Evolutionary conservation across 2,888 invertebrate genomes (phyloP).

Genomic region (Cryptus viduatorius): DNA sequence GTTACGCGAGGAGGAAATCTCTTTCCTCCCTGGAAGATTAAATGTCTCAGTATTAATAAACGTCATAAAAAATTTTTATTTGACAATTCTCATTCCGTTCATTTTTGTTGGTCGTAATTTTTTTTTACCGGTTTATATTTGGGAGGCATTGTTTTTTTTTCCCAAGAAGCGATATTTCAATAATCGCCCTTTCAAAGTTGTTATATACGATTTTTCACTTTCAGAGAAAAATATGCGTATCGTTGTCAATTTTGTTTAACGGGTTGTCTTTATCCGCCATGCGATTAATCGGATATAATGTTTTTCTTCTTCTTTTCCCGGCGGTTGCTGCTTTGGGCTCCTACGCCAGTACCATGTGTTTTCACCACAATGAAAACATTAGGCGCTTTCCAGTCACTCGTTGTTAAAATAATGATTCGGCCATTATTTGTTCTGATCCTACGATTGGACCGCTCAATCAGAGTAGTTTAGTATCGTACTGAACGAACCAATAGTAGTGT

Average conservation of each 20-base stretch:
- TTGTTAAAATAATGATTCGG: too few relatives aligned
- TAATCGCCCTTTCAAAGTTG: background rate
- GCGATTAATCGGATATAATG: too few relatives aligned
- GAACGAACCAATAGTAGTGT: too few relatives aligned
- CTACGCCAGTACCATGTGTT: too few relatives aligned
- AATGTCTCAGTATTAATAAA: background rate
- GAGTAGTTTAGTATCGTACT: too few relatives aligned
- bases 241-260: background rate
- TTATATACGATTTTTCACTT: background rate
- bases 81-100: background rate
- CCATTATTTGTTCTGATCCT: too few relatives aligned
- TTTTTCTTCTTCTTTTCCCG: too few relatives aligned
- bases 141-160: constrained; percentile 50
- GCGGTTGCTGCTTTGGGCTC: too few relatives aligned
- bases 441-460: too few relatives aligned
- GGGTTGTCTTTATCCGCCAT: too few relatives aligned
- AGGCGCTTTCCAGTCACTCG: too few relatives aligned
- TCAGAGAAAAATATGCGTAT: background rate
- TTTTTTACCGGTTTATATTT: constrained; percentile 63
- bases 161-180: background rate
- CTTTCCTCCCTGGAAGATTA: constrained; percentile 65
- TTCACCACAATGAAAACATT: too few relatives aligned
- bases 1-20: constrained; percentile 62
- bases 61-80: background rate
- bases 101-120: background rate